Conservation (phyloP, 2,113 vertebrate species). For the Embiotoca jacksoni region DNA sequence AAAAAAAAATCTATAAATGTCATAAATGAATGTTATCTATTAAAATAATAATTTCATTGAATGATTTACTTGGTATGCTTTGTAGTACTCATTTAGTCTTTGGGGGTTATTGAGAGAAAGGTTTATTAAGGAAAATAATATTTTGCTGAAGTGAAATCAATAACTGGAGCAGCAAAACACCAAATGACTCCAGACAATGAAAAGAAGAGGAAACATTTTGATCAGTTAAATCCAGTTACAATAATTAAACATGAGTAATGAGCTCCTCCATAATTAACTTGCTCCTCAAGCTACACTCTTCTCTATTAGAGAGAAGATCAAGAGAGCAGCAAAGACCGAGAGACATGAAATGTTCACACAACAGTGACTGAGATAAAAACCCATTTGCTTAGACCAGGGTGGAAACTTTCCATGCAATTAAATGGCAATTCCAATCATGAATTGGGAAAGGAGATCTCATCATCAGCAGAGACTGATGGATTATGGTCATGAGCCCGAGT, state of each 20-base stretch:
- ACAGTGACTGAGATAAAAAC: slow-evolving; percentile 52
- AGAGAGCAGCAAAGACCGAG: slow-evolving; percentile 42
- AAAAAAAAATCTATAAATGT: not conserved
- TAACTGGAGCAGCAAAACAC: slow-evolving; percentile 23
- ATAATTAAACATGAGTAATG: slow-evolving; percentile 73
- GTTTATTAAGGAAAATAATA: slow-evolving; percentile 32
- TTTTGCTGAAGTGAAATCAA: slow-evolving; percentile 41
- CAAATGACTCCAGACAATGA: slow-evolving; percentile 42
- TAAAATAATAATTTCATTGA: not conserved
- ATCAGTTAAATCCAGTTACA: slow-evolving; percentile 59
- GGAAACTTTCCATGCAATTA: slow-evolving; percentile 69
- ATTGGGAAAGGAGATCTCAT: slow-evolving; percentile 54
- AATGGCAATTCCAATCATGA: slow-evolving; percentile 62
- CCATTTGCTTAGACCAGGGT: slow-evolving; percentile 47
- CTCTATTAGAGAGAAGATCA: slow-evolving; percentile 55
- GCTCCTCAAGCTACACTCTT: slow-evolving; percentile 51
- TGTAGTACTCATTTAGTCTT: not conserved
- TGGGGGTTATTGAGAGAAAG: not conserved
- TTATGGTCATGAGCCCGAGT: slow-evolving; percentile 60
- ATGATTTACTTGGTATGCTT: slow-evolving; percentile 8
- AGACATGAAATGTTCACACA: slow-evolving; percentile 54
- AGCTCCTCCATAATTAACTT: slow-evolving; percentile 72
- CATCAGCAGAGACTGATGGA: slow-evolving; percentile 59
- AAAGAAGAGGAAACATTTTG: slow-evolving; percentile 51
- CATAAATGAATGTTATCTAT: slow-evolving; percentile 1